Percentiles rank a stretch among this genome's conserved stretches.
Conservation (phyloP, 2,797 vertebrate species). For the Pempheris klunzingeri region DNA sequence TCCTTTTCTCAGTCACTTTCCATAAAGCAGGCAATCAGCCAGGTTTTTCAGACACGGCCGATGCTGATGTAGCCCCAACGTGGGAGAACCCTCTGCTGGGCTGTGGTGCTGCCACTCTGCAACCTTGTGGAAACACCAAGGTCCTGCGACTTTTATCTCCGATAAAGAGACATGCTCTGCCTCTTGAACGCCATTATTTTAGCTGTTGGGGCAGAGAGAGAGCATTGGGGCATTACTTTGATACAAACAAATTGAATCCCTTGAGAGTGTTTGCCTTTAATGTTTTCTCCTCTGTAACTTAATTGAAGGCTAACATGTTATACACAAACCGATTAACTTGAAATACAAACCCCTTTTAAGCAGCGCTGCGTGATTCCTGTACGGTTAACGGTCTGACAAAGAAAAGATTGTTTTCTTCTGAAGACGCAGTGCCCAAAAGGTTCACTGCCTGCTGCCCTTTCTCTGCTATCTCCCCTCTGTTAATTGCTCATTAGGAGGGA, state of each 20-base stretch:
- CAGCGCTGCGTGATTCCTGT: not conserved
- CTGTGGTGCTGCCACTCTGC: constrained; percentile 35
- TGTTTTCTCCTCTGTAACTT: constrained; percentile 17
- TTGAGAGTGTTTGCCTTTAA: not conserved
- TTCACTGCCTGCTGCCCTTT: constrained; percentile 42
- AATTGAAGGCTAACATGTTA: constrained; percentile 21
- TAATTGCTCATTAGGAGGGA: constrained; percentile 78
- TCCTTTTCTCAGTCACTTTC: constrained; percentile 73
- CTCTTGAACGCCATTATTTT: constrained; percentile 29
- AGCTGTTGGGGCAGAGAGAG: not conserved
- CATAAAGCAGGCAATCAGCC: constrained; percentile 76
- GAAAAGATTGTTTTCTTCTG: constrained; percentile 34
- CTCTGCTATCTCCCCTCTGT: constrained; percentile 56
- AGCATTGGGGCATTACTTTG: constrained; percentile 1
- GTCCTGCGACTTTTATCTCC: constrained; percentile 29
- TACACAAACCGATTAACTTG: constrained; percentile 34
- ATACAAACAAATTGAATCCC: constrained; percentile 18
- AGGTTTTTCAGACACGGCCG: constrained; percentile 34
- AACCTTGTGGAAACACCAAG: constrained; percentile 52
- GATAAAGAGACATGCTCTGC: constrained; percentile 26
- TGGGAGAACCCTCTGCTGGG: constrained; percentile 30
- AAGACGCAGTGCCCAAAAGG: constrained; percentile 33
- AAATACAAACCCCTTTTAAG: constrained; percentile 30
- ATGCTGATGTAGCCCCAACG: constrained; percentile 29
- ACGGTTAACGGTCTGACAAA: constrained; percentile 46